Conservation (phyloP, 2,888 invertebrate genomes). For the Pyrocoelia pectoralis region DNA sequence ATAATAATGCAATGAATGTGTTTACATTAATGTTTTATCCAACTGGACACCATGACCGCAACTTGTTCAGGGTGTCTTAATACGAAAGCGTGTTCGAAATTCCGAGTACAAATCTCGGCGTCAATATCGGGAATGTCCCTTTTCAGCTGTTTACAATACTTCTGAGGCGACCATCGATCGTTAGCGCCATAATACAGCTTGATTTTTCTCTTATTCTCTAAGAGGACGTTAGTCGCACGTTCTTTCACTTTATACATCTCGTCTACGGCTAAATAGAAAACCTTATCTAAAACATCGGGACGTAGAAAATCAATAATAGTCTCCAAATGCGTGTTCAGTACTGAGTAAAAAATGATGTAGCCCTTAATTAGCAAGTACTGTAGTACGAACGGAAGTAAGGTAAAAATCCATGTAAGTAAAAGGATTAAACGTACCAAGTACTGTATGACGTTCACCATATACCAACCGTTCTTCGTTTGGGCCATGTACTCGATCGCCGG, state of each 20-base stretch:
- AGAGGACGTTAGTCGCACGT: constrained; percentile 70
- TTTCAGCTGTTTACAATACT: constrained; percentile 73
- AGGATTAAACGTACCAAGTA: constrained; percentile 58
- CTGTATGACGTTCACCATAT: constrained; percentile 67
- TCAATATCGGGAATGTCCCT: constrained; percentile 67
- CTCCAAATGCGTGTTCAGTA: constrained; percentile 62
- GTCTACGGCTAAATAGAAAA: constrained; percentile 76
- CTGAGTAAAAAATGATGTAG: constrained; percentile 64
- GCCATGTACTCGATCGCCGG: constrained; percentile 88
- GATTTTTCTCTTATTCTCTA: constrained; percentile 67
- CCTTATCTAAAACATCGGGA: constrained; percentile 68
- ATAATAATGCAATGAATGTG: too few relatives aligned
- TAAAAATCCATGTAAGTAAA: constrained; percentile 60
- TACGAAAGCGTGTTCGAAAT: constrained; percentile 83
- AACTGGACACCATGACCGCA: constrained; percentile 55
- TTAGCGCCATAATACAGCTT: constrained; percentile 80
- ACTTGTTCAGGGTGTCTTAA: constrained; percentile 69
- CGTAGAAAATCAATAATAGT: constrained; percentile 66
- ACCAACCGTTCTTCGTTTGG: constrained; percentile 74
- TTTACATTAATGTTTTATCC: constrained; percentile 47
- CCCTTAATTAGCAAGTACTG: constrained; percentile 62
- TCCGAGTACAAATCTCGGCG: constrained; percentile 67
- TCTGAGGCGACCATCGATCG: constrained; percentile 86
- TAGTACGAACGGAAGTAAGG: constrained; percentile 63
- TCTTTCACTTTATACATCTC: constrained; percentile 81